Base-by-base conservation (phyloP, 2,888 invertebrate species). In the Chaitophorus viminalis region DNA sequence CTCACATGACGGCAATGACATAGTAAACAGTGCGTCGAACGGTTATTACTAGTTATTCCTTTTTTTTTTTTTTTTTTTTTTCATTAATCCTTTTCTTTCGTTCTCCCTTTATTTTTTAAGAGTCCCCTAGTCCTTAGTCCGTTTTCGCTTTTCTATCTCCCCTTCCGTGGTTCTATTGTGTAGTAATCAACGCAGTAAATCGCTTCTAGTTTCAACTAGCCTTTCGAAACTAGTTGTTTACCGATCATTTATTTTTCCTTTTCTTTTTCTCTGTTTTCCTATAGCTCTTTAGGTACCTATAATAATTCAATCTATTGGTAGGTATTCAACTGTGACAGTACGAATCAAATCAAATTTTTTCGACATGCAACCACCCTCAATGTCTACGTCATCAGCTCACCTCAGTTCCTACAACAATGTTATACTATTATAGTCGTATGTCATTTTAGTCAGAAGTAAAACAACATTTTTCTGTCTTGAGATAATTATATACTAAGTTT, bases 341-440 rank as follows among this genome's bases (percentile, higher is more conserved):
- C 39, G 8, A 11, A 39, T 39, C 39, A 33, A 14, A n/a, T 54
- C n/a, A n/a, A 18, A 9, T 17, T 33, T 21, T 79, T 5, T 52
- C 52, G 14, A 52, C 46, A 60, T 52, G 52, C 31, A 72, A 82
- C 46, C 17, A n/a, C 52, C 46, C n/a, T 76, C 39, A n/a, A 46
- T 29, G 54, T 54, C 9, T 29, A 18, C 14, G 46, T 52, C 46
- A 31, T 68, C 68, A 31, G 68, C 77, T 85, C 84, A 76, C 39
- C 39, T 76, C 31, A 76, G 75, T 65, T 76, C 83, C 83, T 84
- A 75, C 75, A 39, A 5, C 60, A 25, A 84, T 84, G 65, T 76
- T 14, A n/a, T 52, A 29, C 46, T 31, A 31, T 68, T 72, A 72
- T 75, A 39, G 54, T 83, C 36, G 60, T 65, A n/a, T n/a, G 11